Conservation (phyloP, 64 coral and sea anemone genomes). For the Pachyseris speciosa region DNA sequence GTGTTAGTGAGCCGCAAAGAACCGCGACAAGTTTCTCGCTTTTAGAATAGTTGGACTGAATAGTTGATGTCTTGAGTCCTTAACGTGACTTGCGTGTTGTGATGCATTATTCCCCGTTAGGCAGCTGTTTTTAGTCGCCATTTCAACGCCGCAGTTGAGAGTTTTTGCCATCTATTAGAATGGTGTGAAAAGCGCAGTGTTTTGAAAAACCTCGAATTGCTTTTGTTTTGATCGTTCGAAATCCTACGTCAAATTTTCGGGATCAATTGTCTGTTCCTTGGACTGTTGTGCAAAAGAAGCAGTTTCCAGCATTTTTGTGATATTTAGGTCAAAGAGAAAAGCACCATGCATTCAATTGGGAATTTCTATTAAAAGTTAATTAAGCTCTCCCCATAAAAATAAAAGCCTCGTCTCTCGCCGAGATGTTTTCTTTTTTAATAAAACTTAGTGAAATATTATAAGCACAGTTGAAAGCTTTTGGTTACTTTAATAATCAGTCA, state of each 20-base stretch:
- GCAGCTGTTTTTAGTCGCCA: not conserved
- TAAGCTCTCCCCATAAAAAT: not conserved
- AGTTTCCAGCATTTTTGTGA: not conserved
- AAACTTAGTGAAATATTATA: no score
- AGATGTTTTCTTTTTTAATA: no score
- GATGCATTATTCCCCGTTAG: not conserved
- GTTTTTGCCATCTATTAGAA: not conserved
- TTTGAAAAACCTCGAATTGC: not conserved
- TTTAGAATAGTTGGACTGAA: no score
- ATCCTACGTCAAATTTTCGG: not conserved
- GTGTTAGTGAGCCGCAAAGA: not conserved
- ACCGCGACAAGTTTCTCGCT: not conserved
- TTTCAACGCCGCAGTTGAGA: constrained; percentile 19
- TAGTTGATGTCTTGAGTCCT: not conserved
- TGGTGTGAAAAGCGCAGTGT: not conserved
- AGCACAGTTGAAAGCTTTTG: no score
- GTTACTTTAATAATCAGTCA: no score
- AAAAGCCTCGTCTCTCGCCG: not conserved
- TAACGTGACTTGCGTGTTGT: not conserved
- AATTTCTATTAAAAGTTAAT: constrained; percentile 28
- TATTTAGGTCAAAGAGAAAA: constrained; percentile 16
- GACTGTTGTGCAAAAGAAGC: not conserved
- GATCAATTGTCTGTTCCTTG: not conserved
- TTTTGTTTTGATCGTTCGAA: not conserved
- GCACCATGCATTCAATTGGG: not conserved